Evolutionary conservation across 2,888 invertebrate genomes (phyloP), one percentile per base, ranked within the genome.

Genomic region (Drosophila helvetica): DNA sequence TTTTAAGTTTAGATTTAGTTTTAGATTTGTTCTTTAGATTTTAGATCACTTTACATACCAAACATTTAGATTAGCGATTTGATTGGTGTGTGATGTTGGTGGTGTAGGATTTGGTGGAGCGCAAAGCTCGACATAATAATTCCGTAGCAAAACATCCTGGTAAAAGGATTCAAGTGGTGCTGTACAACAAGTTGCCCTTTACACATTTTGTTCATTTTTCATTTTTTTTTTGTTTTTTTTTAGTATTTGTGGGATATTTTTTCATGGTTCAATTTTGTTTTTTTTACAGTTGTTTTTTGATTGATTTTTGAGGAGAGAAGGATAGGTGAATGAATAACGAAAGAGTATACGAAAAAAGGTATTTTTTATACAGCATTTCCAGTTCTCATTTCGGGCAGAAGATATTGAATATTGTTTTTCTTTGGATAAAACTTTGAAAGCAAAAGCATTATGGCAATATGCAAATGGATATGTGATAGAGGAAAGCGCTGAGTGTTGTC

Each of bases 101-200:
- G 88, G 83, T 83, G 88, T 88, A 82, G 88, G 86, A 82, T 82
- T 88, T 82, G 88, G 79, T 83, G 90, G 88, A 89, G 90, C 86
- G 83, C 89, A 73, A 74, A 88, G 88, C 89, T 89, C 89, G 81
- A 89, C 87, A 87, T 87, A 88, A 85, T 89, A 88, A 85, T 88
- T 88, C 81, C 89, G 83, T 87, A 88, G 86, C 83, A 89, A 88
- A 78, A 89, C 82, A 83, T 88, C 89, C 90, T 89, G 88, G 86
- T 87, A 87, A 85, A 87, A 88, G 79, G 88, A 87, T 88, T 89
- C 86, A 83, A 85, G 88, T 88, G 88, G 88, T 89, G 88, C 88
- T 83, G 89, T 88, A 89, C 88, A 89, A 89, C 88, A 89, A 87
- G 89, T 89, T 79, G 83, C 84, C 88, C 89, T 89, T 86, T 82